phyloP scores from a whole-genome alignment of 2,888 invertebrate species.

The Dryomyza anilis region DNA sequence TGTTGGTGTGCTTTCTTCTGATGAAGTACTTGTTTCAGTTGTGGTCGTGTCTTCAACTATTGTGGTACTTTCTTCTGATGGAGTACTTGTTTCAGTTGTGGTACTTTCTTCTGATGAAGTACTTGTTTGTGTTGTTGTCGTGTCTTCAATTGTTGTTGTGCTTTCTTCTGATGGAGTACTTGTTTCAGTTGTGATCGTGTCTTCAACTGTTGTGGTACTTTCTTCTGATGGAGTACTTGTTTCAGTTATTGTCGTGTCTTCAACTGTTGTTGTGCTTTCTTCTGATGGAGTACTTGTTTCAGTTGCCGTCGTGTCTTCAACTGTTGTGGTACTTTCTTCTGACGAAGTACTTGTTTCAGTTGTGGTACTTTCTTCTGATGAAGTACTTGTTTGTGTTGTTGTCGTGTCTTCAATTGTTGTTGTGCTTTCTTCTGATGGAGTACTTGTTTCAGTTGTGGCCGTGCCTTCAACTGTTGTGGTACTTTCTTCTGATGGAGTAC shows the following conservation, averaged over 20 bases:
- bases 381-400: background rate
- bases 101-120: background rate
- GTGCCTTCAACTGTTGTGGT: background rate
- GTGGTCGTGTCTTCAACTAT: background rate
- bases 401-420: background rate
- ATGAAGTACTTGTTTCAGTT: too few species aligned
- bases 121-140: too few species aligned
- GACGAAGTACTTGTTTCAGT: background rate
- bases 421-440: background rate
- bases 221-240: background rate
- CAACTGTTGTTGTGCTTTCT: too few species aligned
- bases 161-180: background rate
- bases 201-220: background rate
- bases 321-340: background rate
- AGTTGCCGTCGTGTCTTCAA: background rate
- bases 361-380: too few species aligned
- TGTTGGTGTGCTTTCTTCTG: background rate
- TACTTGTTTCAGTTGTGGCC: background rate
- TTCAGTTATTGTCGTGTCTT: background rate
- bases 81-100: background rate
- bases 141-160: background rate
- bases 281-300: background rate
- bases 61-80: background rate
- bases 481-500: background rate
- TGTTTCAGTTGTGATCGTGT: background rate